Percentiles rank a stretch among this genome's conserved stretches.
Evolutionary conservation across 1,140 invertebrate species (phyloP).

Genomic region (Aphaenogaster rudis): DNA sequence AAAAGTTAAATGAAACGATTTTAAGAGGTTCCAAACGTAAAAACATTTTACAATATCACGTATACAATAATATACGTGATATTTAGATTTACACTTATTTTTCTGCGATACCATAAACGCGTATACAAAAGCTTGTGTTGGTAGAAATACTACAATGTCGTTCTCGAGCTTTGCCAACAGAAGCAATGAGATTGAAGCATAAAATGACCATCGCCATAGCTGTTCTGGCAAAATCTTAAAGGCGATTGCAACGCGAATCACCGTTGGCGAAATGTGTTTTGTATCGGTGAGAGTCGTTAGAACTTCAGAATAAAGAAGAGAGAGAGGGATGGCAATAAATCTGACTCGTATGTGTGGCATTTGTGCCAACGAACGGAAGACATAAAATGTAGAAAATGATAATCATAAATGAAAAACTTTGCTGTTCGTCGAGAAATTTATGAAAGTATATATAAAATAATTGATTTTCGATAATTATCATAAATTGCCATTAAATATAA

Average conservation of each 20-base stretch:
- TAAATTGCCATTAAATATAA: not conserved
- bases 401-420: slow-evolving; percentile 24
- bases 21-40: not conserved
- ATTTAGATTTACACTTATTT: slow-evolving; percentile 27
- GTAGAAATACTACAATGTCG: not conserved
- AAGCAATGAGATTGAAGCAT: slow-evolving; percentile 47
- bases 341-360: slow-evolving; percentile 13
- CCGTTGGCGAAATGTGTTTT: slow-evolving; percentile 33
- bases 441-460: not conserved
- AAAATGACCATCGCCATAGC: slow-evolving; percentile 28
- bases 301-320: slow-evolving; percentile 15
- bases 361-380: slow-evolving; percentile 3
- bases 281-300: slow-evolving; percentile 32
- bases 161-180: slow-evolving; percentile 28
- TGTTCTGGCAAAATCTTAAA: slow-evolving; percentile 44
- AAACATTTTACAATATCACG: not conserved
- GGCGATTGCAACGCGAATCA: slow-evolving; percentile 25
- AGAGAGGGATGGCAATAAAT: slow-evolving; percentile 23
- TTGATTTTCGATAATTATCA: not conserved
- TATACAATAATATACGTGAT: not conserved
- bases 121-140: not conserved
- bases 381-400: slow-evolving; percentile 6
- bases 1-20: not conserved
- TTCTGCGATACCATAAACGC: not conserved
- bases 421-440: not conserved